phyloP scores from a whole-genome alignment of 2,888 invertebrate genomes.

The Odiellus spinosus region DNA sequence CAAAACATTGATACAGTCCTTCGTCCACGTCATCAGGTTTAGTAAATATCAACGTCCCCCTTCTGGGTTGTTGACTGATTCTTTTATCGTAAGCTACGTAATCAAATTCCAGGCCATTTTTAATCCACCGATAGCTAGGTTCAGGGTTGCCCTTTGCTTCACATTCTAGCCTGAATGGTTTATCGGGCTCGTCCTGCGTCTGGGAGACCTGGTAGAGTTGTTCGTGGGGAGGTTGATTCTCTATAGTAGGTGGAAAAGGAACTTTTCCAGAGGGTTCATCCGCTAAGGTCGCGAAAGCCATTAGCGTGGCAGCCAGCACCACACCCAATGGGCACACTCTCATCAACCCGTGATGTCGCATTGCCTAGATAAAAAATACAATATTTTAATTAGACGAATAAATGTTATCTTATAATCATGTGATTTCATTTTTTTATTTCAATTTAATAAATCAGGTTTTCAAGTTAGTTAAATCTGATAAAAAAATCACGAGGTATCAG shows the following conservation, averaged over 20 bases:
- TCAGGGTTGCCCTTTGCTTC: constrained; percentile 89
- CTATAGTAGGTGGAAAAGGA: constrained; percentile 67
- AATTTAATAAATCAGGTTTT: too few relatives aligned
- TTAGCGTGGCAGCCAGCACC: too few relatives aligned
- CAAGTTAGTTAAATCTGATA: too few relatives aligned
- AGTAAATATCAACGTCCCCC: constrained; percentile 81
- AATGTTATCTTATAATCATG: too few relatives aligned
- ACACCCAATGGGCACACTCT: too few relatives aligned
- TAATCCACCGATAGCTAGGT: constrained; percentile 73
- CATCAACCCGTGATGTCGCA: too few relatives aligned
- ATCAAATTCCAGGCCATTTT: constrained; percentile 87
- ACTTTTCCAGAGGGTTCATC: constrained; percentile 14
- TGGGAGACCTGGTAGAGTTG: constrained; percentile 74
- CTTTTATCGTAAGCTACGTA: constrained; percentile 88
- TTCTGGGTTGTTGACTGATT: constrained; percentile 80
- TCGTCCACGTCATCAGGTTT: constrained; percentile 77
- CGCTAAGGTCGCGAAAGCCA: too few relatives aligned
- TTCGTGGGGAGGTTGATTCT: constrained; percentile 82
- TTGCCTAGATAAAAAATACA: too few relatives aligned
- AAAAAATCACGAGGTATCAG: too few relatives aligned
- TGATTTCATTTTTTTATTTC: too few relatives aligned
- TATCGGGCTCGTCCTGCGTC: constrained; percentile 64
- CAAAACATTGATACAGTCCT: constrained; percentile 40
- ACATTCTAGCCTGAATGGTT: constrained; percentile 88
- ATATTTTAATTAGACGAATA: too few relatives aligned